Evolutionary conservation across 2,888 invertebrate species (phyloP).

Genomic region (Pyralis farinalis): DNA sequence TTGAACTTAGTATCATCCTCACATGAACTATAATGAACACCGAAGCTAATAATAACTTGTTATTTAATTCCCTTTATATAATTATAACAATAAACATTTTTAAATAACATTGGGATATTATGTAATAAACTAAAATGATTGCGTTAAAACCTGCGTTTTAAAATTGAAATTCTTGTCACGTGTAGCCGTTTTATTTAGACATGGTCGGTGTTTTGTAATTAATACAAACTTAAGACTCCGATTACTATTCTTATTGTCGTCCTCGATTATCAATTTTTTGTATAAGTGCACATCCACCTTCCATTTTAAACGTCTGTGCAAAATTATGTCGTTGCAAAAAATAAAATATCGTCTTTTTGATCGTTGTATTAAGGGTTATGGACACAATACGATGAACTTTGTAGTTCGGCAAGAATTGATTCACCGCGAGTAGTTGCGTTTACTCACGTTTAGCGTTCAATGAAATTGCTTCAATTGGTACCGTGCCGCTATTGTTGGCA

Average conservation of each 20-base stretch:
- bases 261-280: slow-evolving; percentile 64
- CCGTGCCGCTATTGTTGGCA: slow-evolving; percentile 69
- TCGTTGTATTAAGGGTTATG: slow-evolving; percentile 36
- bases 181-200: slow-evolving; percentile 48
- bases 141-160: slow-evolving; percentile 11
- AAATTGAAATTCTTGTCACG: slow-evolving; percentile 64
- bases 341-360: slow-evolving; percentile 37
- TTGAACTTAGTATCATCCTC: too few species aligned
- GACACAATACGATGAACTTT: slow-evolving; percentile 26
- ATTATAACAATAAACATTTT: too few species aligned
- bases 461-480: slow-evolving; percentile 73
- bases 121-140: too few species aligned
- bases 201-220: slow-evolving; percentile 73
- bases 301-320: slow-evolving; percentile 43
- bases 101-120: too few species aligned
- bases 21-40: too few species aligned
- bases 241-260: slow-evolving; percentile 65
- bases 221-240: slow-evolving; percentile 72
- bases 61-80: too few species aligned
- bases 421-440: slow-evolving; percentile 56
- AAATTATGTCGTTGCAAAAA: slow-evolving; percentile 27
- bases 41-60: too few species aligned
- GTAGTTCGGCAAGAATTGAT: slow-evolving; percentile 41
- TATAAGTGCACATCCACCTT: slow-evolving; percentile 50
- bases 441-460: slow-evolving; percentile 75